Percentiles rank a stretch among this genome's conserved stretches.
Evolutionary conservation across 2,113 vertebrate genomes (phyloP).

Genomic region (Micromys minutus): DNA sequence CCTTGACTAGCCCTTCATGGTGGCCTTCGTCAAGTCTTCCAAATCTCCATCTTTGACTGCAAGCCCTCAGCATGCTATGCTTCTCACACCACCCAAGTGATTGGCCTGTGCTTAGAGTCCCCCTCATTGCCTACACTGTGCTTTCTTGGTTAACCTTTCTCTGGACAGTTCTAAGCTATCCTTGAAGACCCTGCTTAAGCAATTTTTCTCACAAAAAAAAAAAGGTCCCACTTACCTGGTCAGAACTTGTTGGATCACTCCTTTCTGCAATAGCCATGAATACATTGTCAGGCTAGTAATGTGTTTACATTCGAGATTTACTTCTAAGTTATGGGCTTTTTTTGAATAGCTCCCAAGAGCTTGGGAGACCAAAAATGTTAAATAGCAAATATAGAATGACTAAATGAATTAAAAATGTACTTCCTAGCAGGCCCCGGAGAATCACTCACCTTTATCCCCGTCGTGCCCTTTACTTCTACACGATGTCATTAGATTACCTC

Average conservation of each 20-base stretch:
- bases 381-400: neutral
- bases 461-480: neutral
- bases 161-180: neutral
- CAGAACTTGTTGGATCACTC: neutral
- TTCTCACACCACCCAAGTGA: neutral
- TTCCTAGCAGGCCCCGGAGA: neutral
- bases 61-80: accelerated
- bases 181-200: neutral
- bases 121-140: neutral
- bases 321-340: constrained; percentile 1
- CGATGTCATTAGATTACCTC: neutral
- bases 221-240: neutral
- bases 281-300: neutral
- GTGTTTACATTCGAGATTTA: neutral
- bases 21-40: neutral
- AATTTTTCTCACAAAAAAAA: neutral
- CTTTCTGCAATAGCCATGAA: neutral
- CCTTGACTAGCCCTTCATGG: neutral
- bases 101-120: too few species aligned
- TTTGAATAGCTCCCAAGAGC: neutral
- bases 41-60: accelerated
- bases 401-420: neutral
- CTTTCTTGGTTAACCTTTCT: neutral
- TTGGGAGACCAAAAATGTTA: neutral
- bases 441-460: neutral